phyloP scores from a whole-genome alignment of 2,888 invertebrate genomes.

The Electrophaes corylata region DNA sequence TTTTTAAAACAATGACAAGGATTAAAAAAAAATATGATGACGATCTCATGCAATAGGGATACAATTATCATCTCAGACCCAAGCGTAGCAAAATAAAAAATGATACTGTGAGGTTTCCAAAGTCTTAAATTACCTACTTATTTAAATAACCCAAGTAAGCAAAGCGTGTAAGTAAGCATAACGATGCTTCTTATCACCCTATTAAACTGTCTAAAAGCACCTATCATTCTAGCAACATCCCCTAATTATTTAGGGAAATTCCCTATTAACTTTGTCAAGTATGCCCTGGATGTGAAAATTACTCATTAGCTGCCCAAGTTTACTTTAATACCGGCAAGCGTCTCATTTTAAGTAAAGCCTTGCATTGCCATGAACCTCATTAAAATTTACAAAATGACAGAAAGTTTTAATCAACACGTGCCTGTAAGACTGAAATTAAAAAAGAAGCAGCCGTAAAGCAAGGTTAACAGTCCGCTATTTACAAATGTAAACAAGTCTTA shows the following conservation, averaged over 20 bases:
- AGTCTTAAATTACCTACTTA: too few relatives aligned
- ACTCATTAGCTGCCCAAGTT: constrained; percentile 26
- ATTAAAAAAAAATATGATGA: too few relatives aligned
- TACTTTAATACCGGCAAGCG: constrained; percentile 18
- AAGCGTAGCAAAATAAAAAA: too few relatives aligned
- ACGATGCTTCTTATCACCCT: constrained; percentile 3
- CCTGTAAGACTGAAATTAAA: constrained; percentile 3
- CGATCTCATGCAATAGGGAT: too few relatives aligned
- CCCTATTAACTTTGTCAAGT: constrained; percentile 18
- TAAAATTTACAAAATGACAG: constrained; percentile 27
- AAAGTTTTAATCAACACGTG: constrained; percentile 25
- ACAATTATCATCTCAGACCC: too few relatives aligned
- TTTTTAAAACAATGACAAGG: too few relatives aligned
- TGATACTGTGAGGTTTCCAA: too few relatives aligned
- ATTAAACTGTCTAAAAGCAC: constrained; percentile 2
- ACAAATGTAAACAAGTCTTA: neutral
- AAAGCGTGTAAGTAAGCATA: neutral
- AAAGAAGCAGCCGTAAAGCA: neutral
- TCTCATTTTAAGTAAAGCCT: constrained; percentile 23
- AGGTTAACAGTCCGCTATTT: neutral
- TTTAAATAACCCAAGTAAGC: neutral
- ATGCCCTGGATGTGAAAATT: constrained; percentile 21
- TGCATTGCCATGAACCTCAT: constrained; percentile 21
- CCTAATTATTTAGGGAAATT: constrained; percentile 16
- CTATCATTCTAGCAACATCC: constrained; percentile 5